Evolutionary conservation across 2,113 vertebrate species (phyloP).

Genomic region (Tursiops truncatus): DNA sequence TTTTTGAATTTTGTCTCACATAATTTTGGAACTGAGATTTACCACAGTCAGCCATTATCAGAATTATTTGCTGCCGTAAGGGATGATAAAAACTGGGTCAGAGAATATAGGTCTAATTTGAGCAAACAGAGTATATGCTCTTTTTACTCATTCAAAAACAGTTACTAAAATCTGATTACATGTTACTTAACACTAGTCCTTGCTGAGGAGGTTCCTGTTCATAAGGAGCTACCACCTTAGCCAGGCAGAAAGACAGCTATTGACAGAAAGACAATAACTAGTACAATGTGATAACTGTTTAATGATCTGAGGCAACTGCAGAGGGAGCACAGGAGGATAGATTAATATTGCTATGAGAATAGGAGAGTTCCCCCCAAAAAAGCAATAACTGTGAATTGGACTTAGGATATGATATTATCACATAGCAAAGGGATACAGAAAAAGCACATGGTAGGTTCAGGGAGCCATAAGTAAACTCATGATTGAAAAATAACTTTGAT

Average conservation of each 20-base stretch:
- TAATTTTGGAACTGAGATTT: slow-evolving; percentile 35
- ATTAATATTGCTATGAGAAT: neutral
- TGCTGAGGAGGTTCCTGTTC: neutral
- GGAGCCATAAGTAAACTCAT: neutral
- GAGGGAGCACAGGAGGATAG: neutral
- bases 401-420: neutral
- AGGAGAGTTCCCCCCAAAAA: neutral
- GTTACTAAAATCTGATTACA: neutral
- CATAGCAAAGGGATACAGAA: neutral
- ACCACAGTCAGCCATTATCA: neutral
- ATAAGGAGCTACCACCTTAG: neutral
- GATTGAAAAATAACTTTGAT: neutral
- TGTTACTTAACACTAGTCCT: neutral
- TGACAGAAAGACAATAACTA: neutral
- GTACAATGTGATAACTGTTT: neutral
- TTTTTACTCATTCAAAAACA: neutral
- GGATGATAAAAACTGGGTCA: neutral
- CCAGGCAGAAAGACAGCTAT: neutral
- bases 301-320: neutral
- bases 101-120: neutral
- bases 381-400: neutral
- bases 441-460: neutral
- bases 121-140: neutral
- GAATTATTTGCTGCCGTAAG: neutral
- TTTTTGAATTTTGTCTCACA: slow-evolving; percentile 12